phyloP scores from a whole-genome alignment of 2,113 vertebrate genomes.

The Balaenoptera acutorostrata region DNA sequence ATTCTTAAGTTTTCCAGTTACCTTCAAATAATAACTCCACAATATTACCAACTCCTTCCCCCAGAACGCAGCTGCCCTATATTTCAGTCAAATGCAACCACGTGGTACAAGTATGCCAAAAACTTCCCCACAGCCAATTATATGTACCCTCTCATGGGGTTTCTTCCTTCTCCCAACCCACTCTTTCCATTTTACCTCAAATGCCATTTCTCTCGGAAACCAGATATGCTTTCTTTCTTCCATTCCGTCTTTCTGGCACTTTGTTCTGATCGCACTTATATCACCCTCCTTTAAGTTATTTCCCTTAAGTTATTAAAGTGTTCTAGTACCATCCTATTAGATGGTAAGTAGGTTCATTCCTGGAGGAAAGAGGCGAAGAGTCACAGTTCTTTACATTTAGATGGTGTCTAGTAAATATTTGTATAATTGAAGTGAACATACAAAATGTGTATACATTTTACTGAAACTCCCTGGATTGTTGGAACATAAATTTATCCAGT shows the following conservation, averaged over 20 bases:
- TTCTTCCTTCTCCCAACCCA: neutral
- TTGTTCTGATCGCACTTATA: neutral
- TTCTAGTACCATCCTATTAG: neutral
- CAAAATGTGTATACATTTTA: neutral
- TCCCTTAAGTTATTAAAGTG: neutral
- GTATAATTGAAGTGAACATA: conserved; percentile 4
- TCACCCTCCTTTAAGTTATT: neutral
- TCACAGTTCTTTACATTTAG: neutral
- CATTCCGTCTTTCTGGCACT: neutral
- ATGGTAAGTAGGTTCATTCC: neutral
- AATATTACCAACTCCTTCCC: neutral
- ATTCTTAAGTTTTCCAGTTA: neutral
- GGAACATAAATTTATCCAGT: neutral
- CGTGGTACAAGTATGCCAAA: neutral
- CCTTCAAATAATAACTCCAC: neutral
- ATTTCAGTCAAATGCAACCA: neutral
- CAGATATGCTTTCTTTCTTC: neutral
- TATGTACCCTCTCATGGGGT: neutral
- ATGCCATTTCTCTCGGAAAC: neutral
- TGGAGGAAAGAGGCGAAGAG: neutral
- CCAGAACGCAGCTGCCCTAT: neutral
- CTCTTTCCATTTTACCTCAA: neutral
- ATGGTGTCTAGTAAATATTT: neutral
- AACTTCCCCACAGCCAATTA: neutral
- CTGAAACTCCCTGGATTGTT: neutral